phyloP scores from a whole-genome alignment of 2,113 vertebrate genomes.

The Gymnobelideus leadbeateri region DNA sequence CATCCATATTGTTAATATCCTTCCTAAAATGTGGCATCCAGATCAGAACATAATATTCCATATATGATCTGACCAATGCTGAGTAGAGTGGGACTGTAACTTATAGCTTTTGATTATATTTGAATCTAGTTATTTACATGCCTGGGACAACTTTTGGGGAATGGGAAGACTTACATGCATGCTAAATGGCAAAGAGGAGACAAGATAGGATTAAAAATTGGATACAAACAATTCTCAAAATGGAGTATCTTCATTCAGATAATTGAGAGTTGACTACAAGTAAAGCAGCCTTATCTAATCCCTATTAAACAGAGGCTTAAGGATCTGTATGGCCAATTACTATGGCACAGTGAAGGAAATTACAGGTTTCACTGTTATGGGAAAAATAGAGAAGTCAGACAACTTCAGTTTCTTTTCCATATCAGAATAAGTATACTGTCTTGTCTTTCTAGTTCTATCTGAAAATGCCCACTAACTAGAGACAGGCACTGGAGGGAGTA shows the following conservation, averaged over 20 bases:
- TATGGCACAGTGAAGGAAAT: constrained; percentile 28
- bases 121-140: constrained; percentile 17
- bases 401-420: constrained; percentile 41
- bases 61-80: background rate
- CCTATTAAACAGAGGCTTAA: background rate
- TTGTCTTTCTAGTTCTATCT: constrained; percentile 42
- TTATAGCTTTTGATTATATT: background rate
- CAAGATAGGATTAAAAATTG: background rate
- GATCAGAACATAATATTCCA: background rate
- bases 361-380: constrained; percentile 60
- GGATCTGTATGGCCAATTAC: constrained; percentile 35
- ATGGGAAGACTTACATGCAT: background rate
- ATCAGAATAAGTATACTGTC: background rate
- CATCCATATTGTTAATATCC: background rate
- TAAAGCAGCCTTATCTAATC: background rate
- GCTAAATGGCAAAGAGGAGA: constrained; percentile 11
- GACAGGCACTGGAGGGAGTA: constrained; percentile 2
- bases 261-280: background rate
- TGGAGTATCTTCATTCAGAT: background rate
- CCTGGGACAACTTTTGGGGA: constrained; percentile 13
- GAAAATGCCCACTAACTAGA: constrained; percentile 24
- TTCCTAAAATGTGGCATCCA: background rate
- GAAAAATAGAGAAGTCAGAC: constrained; percentile 45
- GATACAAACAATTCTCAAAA: background rate
- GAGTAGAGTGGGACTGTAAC: background rate